phyloP scores from a whole-genome alignment of 2,888 invertebrate genomes.

The Diplazon laetatorius region DNA sequence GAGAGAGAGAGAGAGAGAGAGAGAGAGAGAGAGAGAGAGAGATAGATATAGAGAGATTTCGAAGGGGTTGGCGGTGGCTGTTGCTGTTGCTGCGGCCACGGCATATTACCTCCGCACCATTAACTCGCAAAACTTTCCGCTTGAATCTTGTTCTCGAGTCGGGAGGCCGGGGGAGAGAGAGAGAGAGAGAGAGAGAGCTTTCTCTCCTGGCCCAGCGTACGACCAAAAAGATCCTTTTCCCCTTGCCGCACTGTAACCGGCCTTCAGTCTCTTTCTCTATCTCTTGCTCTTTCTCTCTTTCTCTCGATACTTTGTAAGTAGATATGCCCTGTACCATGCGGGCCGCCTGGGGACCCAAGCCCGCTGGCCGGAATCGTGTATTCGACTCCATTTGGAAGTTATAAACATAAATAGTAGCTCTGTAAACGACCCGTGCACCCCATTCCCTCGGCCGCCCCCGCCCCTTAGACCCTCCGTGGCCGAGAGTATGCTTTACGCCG shows the following conservation, averaged over 20 bases:
- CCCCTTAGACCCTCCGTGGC: no score
- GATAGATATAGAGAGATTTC: no score
- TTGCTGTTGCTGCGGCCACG: conserved; percentile 81
- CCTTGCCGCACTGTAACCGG: conserved; percentile 35
- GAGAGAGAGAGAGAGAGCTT: conserved; percentile 68
- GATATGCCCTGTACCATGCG: conserved; percentile 68
- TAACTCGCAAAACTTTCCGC: conserved; percentile 82
- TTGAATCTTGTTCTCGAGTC: conserved; percentile 81
- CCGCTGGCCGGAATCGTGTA: conserved; percentile 69
- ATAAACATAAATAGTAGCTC: conserved; percentile 77
- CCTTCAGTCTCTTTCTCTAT: conserved; percentile 41
- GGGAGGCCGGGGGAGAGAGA: no score
- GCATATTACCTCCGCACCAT: conserved; percentile 82
- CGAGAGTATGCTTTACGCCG: conserved; percentile 67
- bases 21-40: conserved; percentile 43
- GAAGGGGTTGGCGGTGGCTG: conserved; percentile 71
- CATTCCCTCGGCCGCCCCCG: no score
- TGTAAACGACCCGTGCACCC: conserved; percentile 68
- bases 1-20: conserved; percentile 48
- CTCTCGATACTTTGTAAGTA: conserved; percentile 75
- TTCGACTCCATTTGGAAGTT: conserved; percentile 79
- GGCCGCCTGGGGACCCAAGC: conserved; percentile 34
- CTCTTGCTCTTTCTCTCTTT: conserved; percentile 30
- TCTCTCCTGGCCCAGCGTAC: conserved; percentile 67
- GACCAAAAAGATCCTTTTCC: conserved; percentile 75